phyloP scores from a whole-genome alignment of 2,888 invertebrate genomes.

The Drosophila recens region DNA sequence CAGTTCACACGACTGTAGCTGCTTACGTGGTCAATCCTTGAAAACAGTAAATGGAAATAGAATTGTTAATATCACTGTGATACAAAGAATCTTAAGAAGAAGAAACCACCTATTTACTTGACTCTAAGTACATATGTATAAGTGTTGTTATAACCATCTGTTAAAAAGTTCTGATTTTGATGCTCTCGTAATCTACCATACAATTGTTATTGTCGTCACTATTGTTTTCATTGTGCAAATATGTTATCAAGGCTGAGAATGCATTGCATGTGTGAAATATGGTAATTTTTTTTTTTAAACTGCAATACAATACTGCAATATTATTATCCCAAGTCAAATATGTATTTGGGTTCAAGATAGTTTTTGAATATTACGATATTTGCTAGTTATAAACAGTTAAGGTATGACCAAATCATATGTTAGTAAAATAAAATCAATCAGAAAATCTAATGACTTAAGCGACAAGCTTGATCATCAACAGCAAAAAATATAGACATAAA shows the following conservation, averaged over 20 bases:
- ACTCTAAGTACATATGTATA: neutral
- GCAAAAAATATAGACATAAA: neutral
- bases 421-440: neutral
- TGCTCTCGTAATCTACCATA: neutral
- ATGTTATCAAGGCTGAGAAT: conserved; percentile 53
- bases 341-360: neutral
- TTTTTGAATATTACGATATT: neutral
- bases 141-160: neutral
- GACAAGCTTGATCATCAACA: conserved; percentile 18
- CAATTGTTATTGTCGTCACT: conserved; percentile 9
- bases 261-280: conserved; percentile 48
- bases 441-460: conserved; percentile 26
- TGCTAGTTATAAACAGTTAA: neutral
- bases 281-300: conserved; percentile 18
- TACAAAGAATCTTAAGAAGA: neutral
- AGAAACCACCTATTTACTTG: neutral
- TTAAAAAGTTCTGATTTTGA: neutral
- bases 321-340: neutral
- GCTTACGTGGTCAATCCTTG: conserved; percentile 11
- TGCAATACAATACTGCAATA: neutral
- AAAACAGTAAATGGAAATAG: neutral
- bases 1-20: conserved; percentile 25
- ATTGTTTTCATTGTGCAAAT: conserved; percentile 49
- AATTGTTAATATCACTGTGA: neutral
- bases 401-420: neutral